phyloP scores from a whole-genome alignment of 1,140 invertebrate genomes.

The Oscheius sp. region DNA sequence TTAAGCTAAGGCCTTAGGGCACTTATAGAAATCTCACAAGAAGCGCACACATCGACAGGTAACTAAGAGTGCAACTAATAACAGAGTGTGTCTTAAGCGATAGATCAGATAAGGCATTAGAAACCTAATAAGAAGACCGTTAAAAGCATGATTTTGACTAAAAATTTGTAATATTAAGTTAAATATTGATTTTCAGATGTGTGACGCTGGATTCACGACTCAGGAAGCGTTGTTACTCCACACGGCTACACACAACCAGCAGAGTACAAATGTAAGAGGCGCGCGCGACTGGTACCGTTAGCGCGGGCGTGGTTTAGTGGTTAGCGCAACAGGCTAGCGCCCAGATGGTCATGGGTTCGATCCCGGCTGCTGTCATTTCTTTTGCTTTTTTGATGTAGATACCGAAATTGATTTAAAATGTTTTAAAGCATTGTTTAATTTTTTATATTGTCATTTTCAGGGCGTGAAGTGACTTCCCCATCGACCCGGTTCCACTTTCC shows the following conservation, averaged over 20 bases:
- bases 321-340: not conserved
- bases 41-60: not conserved
- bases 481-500: no score
- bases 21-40: not conserved
- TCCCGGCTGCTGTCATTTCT: not conserved
- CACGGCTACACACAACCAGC: not conserved
- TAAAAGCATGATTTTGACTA: not conserved
- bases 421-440: not conserved
- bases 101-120: not conserved
- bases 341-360: not conserved
- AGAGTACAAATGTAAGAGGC: not conserved
- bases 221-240: not conserved
- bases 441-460: not conserved
- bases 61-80: not conserved
- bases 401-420: not conserved
- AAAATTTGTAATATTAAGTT: not conserved
- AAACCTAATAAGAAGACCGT: not conserved
- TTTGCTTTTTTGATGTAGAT: not conserved
- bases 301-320: not conserved
- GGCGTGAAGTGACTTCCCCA: not conserved
- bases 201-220: conserved; percentile 21
- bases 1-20: not conserved
- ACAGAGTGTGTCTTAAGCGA: not conserved
- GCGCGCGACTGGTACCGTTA: not conserved
- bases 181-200: conserved; percentile 17